A percentile compares a stretch with the other conserved stretches of the same genome.
These are phyloP conservation scores for Thamnaconus septentrionalis DNA, from an alignment of 2,113 vertebrate species.

Conservation along the genomic window DNA sequence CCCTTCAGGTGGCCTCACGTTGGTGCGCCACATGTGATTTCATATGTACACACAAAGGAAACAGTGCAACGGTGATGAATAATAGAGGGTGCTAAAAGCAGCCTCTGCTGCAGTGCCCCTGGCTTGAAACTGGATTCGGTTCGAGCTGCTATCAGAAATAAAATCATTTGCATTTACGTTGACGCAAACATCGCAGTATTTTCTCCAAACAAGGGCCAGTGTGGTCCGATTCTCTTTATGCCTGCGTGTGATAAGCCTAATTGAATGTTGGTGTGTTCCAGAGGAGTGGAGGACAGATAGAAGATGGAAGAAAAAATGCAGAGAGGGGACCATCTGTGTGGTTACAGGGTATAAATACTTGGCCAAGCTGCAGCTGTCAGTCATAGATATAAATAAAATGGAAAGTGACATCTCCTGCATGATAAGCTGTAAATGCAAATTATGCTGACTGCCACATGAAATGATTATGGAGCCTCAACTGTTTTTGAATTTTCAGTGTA, in stretches of 20 bases:
- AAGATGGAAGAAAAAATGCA: background rate
- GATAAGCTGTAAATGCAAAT: background rate
- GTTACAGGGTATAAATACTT: background rate
- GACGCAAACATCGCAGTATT: too few relatives aligned
- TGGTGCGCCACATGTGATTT: conserved; percentile 30
- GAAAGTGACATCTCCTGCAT: background rate
- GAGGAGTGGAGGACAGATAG: background rate
- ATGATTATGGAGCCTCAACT: background rate
- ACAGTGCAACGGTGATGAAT: conserved; percentile 49
- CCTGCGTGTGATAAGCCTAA: background rate
- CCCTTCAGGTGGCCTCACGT: conserved; percentile 22
- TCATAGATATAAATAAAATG: background rate
- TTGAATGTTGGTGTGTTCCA: background rate
- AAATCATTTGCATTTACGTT: too few relatives aligned
- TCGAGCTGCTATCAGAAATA: background rate
- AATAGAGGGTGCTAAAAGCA: conserved; percentile 52
- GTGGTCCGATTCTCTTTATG: too few relatives aligned
- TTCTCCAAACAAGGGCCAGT: too few relatives aligned
- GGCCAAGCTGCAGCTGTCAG: background rate
- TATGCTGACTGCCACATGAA: too few relatives aligned
- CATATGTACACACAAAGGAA: conserved; percentile 47
- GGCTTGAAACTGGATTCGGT: background rate
- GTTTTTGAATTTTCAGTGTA: background rate
- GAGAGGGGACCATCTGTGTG: background rate
- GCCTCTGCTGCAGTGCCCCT: conserved; percentile 10